Base-by-base conservation (phyloP, 1,140 invertebrate species). In the Vollenhovia emeryi region DNA sequence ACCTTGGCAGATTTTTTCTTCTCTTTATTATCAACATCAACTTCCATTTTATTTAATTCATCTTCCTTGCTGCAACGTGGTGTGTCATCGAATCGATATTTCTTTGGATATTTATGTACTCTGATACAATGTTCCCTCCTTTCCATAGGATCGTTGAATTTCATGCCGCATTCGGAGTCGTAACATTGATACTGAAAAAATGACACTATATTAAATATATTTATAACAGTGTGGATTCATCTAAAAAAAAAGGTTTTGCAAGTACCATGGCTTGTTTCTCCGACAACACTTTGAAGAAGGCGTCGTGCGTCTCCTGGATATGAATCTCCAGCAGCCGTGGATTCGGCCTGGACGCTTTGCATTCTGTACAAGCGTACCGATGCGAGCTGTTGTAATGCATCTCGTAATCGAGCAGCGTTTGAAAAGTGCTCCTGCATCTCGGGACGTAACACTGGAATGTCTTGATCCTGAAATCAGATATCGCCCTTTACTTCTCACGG, bases 311-410 rank as follows among this genome's bases (percentile, higher is more conserved):
- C 89, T 97, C 97, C 82, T 96, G 95, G 71, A 97, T 93, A 90
- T 97, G 97, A 59, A 97, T 94, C 87, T 97, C 97, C 48, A 97
- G 91, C 0, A 97, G 91, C 91, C 97, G 96, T 0, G 96, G 95
- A 13, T 96, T 96, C 0, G 96, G 96, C 30, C 96, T 92, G 30
- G 93, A 92, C 62, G 96, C 96, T 85, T 96, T 96, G 90, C 97
- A 97, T 85, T 93, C 89, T 5, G 89, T 73, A 84, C 95, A 96
- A 11, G 91, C 87, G 82, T 94, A 95, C 62, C 94, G 92, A 89
- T 96, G 95, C 5, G 80, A 90, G n/a, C 92, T 91, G 79, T 95
- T 95, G 83, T 96, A 96, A 82, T 96, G 95, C 76, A 95, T 92
- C 84, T 96, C 95, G 88, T 93, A 96, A 62, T 95, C 93, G 2